Evolutionary conservation across 2,888 invertebrate species (phyloP), one percentile per base, ranked within the genome.

Genomic region (Unio pictorum): DNA sequence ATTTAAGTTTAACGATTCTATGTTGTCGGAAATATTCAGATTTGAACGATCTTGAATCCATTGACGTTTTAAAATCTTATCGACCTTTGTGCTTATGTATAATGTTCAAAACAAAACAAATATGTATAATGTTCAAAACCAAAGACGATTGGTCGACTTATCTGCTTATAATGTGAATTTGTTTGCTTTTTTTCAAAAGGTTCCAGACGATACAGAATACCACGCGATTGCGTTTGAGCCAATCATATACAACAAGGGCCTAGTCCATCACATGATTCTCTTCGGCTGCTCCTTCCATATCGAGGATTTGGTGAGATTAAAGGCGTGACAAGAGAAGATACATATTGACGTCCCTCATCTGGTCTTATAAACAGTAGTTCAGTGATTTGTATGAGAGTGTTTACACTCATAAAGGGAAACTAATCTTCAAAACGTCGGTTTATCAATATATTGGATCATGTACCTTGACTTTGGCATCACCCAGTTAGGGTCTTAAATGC

Each of bases 181-280:
- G 3, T 62, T 54, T 65, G 17, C 30, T 54, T 72, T 58, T 77
- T 23, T 23, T 23, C 23, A 23, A 23, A 67, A 84, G 77, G 73
- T 84, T 11, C 78, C 80, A 8, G 66, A 74, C 23, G 78, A 79
- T 28, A 60, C 71, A 23, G 64, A 75, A 7, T 84, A 81, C 66
- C 84, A 86, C 60, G 84, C 84, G 4, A 76, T 81, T 3, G 81
- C 75, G 17, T 87, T 86, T 71, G 80, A 84, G 61, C 83, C 83
- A n/a, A 61, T 86, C 60, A 81, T 86, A 56, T 75, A 69, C 69
- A 85, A 85, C 75, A 76, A 72, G 28, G 80, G 77, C 55, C 71
- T 82, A 59, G 77, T 87, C 67, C 87, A 87, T 66, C 87, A 86
- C 67, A 82, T 87, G 79, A 71, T 87, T 5, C 57, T 87, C 65